Base-by-base conservation (phyloP, 2,797 vertebrate genomes). In the Philypnodon macrostomus region DNA sequence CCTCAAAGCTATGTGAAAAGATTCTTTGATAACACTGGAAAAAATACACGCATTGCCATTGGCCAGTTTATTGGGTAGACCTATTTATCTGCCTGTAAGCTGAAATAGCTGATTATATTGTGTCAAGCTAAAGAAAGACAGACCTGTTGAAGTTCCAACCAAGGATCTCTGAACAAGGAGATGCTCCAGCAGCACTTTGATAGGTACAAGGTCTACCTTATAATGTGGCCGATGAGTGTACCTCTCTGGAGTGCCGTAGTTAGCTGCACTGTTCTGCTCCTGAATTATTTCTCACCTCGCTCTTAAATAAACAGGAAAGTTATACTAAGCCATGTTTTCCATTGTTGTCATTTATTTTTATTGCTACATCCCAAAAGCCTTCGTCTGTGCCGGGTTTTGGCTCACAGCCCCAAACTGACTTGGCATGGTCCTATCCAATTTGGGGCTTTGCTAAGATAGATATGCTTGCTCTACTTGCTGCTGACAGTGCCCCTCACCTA, bases 401-500 rank as follows among this genome's bases (percentile, higher is more conserved):
- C 82, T 64, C 3, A 3, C 58, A 53, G 77, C 85, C 87, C 60
- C 17, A 37, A 29, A 71, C 55, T 78, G 62, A 74, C 81, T 83
- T 89, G 86, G 84, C 87, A 78, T 58, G 67, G 77, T 85, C 81
- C 60, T 67, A 54, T 87, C 77, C 81, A 83, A 85, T 88, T 87
- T 81, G 71, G 78, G 82, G 65, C 75, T 73, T 83, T 67, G 72
- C 80, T 85, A 84, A 85, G 84, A 89, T 85, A 88, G 81, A 88
- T 86, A 76, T 76, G 78, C 87, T 86, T 81, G 75, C 79, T 81
- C 83, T 87, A 78, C 64, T 67, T 54, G 58, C 61, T 70, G 65
- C 60, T 83, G 85, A 88, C 80, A 85, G 63, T 53, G 39, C 53
- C 45, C 57, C 63, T 83, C 63, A 68, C 67, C 67, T 81, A 57